Evolutionary conservation across 2,888 invertebrate species (phyloP), one percentile per base, ranked within the genome.

Genomic region (Achlya flavicornis): DNA sequence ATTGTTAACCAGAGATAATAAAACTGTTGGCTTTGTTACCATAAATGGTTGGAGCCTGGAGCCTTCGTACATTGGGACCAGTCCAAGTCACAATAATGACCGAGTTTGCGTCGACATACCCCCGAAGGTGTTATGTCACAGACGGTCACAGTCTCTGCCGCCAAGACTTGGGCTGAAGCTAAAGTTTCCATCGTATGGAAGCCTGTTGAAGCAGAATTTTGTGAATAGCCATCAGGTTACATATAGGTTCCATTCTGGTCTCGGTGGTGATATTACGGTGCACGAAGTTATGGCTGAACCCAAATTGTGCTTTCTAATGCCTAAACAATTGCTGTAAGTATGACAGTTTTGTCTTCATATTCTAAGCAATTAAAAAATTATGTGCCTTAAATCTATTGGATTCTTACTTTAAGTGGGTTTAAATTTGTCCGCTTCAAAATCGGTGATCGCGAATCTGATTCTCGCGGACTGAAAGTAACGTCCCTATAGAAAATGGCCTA

Each of bases 281-380:
- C 97, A 98, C 80, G 99, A 99, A 89, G 96, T 97, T 61, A 97
- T 99, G 97, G 97, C 97, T 0, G 99, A 99, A 87, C 97, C 98
- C 74, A 96, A 96, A 80, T 90, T 98, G 11, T 97, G 97, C 79
- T 98, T 97, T 82, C 94, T 95, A 60, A 95, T 99, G 87, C 98
- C 99, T 0, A 96, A 97, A 77, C 97, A 98, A 86, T 91, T 98
- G 70, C 90, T 99, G 97, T 98, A 93, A 96, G 97, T 95, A 75
- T 35, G 26, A 26, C 26, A 26, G 26, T 35, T 1, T 35, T 35
- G 1, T 35, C 7, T 3, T 35, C 26, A 26, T 26, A 26, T 1
- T 26, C 26, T 26, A 26, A 26, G 26, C 26, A 26, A 26, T 26
- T 26, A 26, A 1, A n/a, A 26, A 26, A 26, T 26, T 26, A 26